Conservation (phyloP, 1,140 invertebrate species). For the Ganaspis sp. region DNA sequence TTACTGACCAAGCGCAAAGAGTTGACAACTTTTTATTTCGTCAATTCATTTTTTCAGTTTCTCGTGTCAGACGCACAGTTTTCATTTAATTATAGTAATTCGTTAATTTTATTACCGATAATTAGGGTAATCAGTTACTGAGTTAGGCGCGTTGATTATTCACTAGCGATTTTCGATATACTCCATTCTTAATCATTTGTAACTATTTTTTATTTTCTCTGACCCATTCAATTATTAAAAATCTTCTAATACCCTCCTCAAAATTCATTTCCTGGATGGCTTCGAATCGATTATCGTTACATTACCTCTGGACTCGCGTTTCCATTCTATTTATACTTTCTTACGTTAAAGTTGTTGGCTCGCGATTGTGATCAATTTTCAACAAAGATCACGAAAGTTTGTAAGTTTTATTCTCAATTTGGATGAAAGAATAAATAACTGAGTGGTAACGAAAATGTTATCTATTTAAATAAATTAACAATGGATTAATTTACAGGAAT, state of each 20-base stretch:
- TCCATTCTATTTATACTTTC: conserved; percentile 58
- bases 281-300: conserved; percentile 66
- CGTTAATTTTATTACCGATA: conserved; percentile 45
- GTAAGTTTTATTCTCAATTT: too few relatives aligned
- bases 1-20: too few relatives aligned
- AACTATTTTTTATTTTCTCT: conserved; percentile 12
- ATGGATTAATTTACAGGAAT: too few relatives aligned
- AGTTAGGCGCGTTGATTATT: conserved; percentile 65
- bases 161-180: conserved; percentile 29
- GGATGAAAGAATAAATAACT: too few relatives aligned
- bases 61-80: conserved; percentile 14
- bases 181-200: conserved; percentile 11
- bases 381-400: conserved; percentile 1
- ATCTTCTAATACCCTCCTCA: conserved; percentile 36
- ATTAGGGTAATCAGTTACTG: conserved; percentile 59
- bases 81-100: conserved; percentile 40
- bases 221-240: conserved; percentile 27
- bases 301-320: conserved; percentile 33
- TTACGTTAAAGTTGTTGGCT: conserved; percentile 56
- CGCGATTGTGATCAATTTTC: conserved; percentile 28
- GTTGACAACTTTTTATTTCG: too few relatives aligned
- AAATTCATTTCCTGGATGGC: conserved; percentile 67
- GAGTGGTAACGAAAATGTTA: too few relatives aligned
- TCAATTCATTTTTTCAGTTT: conserved; percentile 23
- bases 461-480: too few relatives aligned